These are phyloP conservation scores for Neotoxoptera formosana DNA, from an alignment of 1,140 invertebrate genomes.

Conservation along the genomic window DNA sequence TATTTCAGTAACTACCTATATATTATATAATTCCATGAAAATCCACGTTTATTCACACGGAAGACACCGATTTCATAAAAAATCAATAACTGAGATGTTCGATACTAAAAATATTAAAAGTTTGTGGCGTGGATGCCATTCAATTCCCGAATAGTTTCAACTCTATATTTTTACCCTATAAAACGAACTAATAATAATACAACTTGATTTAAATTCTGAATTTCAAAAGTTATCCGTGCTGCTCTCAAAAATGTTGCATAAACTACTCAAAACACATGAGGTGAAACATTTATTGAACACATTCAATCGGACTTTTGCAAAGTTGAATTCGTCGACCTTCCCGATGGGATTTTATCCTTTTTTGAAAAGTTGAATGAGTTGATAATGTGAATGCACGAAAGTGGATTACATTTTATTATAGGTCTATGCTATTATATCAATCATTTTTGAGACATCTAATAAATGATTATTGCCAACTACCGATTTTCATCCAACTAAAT, in stretches of 20 bases:
- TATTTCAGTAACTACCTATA: neutral
- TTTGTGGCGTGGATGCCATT: too few species aligned
- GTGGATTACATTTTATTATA: neutral
- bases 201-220: neutral
- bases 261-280: neutral
- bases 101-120: too few species aligned
- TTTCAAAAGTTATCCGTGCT: neutral
- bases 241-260: neutral
- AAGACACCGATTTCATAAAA: too few species aligned
- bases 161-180: neutral
- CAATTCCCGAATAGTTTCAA: neutral
- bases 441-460: neutral
- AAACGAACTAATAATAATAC: neutral
- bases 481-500: neutral
- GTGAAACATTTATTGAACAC: neutral
- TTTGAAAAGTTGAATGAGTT: neutral
- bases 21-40: neutral
- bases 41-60: neutral
- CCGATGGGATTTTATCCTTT: neutral
- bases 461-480: neutral
- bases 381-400: neutral
- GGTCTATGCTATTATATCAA: neutral
- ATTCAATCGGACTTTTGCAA: neutral
- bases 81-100: too few species aligned
- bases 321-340: neutral